Conservation (phyloP, 2,888 invertebrate genomes). For the Alloscopus bannaensis region DNA sequence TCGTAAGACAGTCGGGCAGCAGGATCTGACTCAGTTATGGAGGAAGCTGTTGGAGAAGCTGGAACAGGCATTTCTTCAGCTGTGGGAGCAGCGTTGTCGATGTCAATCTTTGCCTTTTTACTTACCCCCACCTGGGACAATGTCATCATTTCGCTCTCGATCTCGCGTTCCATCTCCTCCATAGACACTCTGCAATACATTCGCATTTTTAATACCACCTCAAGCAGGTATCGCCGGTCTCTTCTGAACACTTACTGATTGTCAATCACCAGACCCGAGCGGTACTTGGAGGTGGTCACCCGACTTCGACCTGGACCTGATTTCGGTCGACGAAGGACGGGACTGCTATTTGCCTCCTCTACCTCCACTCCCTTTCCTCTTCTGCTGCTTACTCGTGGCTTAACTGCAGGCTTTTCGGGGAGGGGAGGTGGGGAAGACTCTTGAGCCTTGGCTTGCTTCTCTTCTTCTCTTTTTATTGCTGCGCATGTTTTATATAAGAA, state of each 20-base stretch:
- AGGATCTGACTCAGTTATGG: too few species aligned
- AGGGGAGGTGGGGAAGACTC: background rate
- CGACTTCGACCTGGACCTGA: conserved; percentile 34
- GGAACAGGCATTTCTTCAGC: conserved; percentile 1
- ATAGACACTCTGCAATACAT: conserved; percentile 52
- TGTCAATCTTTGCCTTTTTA: conserved; percentile 6
- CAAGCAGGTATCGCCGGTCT: background rate
- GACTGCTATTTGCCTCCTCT: background rate
- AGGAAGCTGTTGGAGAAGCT: conserved; percentile 19
- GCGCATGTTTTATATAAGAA: too few species aligned
- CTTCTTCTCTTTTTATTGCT: too few species aligned
- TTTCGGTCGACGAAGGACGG: conserved; percentile 56
- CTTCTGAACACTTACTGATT: conserved; percentile 53
- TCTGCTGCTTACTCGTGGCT: conserved; percentile 13
- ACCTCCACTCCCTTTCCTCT: conserved; percentile 16
- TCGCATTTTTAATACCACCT: background rate
- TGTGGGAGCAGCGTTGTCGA: background rate
- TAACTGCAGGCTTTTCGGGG: conserved; percentile 12
- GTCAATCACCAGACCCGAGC: conserved; percentile 69
- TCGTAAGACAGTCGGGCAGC: too few species aligned
- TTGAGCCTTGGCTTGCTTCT: background rate
- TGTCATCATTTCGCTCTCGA: conserved; percentile 64
- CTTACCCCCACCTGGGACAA: conserved; percentile 59
- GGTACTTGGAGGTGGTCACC: conserved; percentile 66
- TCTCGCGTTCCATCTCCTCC: conserved; percentile 67